Evolutionary conservation across 2,888 invertebrate species (phyloP).

Genomic region (Physocephala rufipes): DNA sequence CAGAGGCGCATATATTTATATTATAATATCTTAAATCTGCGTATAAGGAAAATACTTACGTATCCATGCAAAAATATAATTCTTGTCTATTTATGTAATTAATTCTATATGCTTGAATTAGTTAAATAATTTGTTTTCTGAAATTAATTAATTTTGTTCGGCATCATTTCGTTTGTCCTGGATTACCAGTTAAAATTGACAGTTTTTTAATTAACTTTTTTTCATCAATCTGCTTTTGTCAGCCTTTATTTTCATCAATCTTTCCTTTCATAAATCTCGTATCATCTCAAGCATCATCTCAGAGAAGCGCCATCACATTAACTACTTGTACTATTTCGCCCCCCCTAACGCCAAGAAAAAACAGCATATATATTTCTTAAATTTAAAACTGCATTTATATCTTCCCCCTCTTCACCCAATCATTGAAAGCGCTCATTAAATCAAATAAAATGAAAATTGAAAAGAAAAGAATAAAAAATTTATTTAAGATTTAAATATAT

Average conservation of each 20-base stretch:
- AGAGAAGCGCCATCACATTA: slow-evolving; percentile 25
- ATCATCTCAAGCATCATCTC: slow-evolving; percentile 35
- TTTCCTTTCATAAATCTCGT: slow-evolving; percentile 11
- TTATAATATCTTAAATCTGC: slow-evolving; percentile 2
- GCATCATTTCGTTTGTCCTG: too few species aligned
- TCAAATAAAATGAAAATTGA: too few species aligned
- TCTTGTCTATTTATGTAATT: slow-evolving; percentile 24
- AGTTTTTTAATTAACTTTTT: too few species aligned
- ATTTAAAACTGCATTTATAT: slow-evolving; percentile 6
- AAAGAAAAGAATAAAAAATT: not conserved
- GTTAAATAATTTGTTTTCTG: too few species aligned
- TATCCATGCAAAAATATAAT: slow-evolving; percentile 19
- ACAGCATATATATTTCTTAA: slow-evolving; percentile 8
- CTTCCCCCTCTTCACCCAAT: slow-evolving; percentile 43
- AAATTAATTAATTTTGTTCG: too few species aligned
- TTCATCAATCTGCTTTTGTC: too few species aligned
- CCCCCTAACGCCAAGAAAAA: slow-evolving; percentile 19
- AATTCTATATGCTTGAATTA: too few species aligned
- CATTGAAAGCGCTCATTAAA: slow-evolving; percentile 58
- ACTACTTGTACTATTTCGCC: not conserved
- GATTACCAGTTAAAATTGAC: too few species aligned
- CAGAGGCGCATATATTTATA: slow-evolving; percentile 4
- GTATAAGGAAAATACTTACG: too few species aligned
- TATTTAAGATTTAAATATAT: slow-evolving; percentile 5
- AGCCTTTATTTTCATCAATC: slow-evolving; percentile 18